Evolutionary conservation across 2,113 vertebrate genomes (phyloP), one percentile per base, ranked within the genome.

Genomic region (Emydura subglobosa): DNA sequence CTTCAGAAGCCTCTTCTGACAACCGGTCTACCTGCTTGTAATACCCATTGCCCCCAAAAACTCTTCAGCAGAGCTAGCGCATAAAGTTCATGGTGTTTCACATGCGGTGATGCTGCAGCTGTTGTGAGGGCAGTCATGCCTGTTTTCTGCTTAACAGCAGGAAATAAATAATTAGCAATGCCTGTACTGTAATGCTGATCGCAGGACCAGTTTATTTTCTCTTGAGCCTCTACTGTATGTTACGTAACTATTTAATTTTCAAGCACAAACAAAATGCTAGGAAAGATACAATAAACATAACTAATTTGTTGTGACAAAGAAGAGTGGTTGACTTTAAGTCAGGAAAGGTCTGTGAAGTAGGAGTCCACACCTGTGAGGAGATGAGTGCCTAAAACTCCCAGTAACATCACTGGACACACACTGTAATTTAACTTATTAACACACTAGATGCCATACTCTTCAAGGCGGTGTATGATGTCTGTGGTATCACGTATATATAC

Each of bases 1-100:
- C 98, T 98, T 98, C 96, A 98, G 94, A 97, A 97, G 96, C 95
- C 98, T 98, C 98, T 98, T 98, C 98, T 98, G 98, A 99, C 99
- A 98, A 98, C 93, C 90, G 95, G 97, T 95, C 98, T 98, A 98
- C 98, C 98, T 98, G 97, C 95, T 96, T 96, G 92, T 88, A 92
- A 97, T 94, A 82, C 93, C 97, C 97, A 21, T 79, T 97, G 83
- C 96, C 97, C 97, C 96, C 97, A 94, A 24, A 93, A 98, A 94
- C 97, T 97, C 97, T 97, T 97, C 94, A 94, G 85, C 95, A 97
- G 93, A 96, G 90, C 92, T 29, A 92, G 83, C 91, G 65, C 92
- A 85, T 87, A 91, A 96, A 97, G 96, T 97, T 95, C 97, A 65
- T 2, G 57, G 94, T 59, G 89, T 88, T 92, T 95, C 95, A 94